These are phyloP conservation scores for Polypedilum pembai DNA, from an alignment of 1,140 invertebrate genomes.

Conservation along the genomic window DNA sequence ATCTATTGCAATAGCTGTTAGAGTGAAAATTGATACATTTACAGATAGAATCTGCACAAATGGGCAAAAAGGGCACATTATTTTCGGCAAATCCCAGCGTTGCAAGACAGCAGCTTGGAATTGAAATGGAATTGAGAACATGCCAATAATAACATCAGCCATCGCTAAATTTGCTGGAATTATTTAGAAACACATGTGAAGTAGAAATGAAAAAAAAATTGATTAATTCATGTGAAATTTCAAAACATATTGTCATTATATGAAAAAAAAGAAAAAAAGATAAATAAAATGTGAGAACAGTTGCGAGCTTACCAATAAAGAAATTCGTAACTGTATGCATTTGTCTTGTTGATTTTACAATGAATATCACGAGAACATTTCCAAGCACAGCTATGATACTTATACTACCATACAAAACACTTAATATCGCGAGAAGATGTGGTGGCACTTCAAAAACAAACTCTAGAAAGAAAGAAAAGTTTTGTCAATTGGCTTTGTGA, in stretches of 20 bases:
- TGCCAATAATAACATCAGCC: constrained; percentile 68
- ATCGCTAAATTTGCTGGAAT: constrained; percentile 66
- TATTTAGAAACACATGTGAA: no score
- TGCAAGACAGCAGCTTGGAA: constrained; percentile 76
- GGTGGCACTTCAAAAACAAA: constrained; percentile 53
- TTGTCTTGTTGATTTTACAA: constrained; percentile 59
- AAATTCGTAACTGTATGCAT: constrained; percentile 80
- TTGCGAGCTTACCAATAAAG: constrained; percentile 42
- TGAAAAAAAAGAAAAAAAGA: not conserved
- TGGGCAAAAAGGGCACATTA: constrained; percentile 76
- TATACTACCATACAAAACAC: constrained; percentile 71
- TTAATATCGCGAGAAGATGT: constrained; percentile 63
- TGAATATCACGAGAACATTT: constrained; percentile 73
- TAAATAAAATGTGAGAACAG: not conserved
- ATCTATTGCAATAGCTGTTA: constrained; percentile 73
- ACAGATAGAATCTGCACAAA: constrained; percentile 71
- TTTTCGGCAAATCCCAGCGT: constrained; percentile 70
- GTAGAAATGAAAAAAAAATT: not conserved
- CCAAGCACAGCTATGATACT: constrained; percentile 71
- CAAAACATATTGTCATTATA: not conserved
- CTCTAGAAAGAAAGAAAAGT: not conserved
- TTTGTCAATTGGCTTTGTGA: not conserved
- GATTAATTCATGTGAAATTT: not conserved
- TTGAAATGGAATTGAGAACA: constrained; percentile 75
- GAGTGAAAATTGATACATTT: constrained; percentile 73